Evolutionary conservation across 2,113 vertebrate genomes (phyloP), one percentile per base, ranked within the genome.

Genomic region (Vombatus ursinus): DNA sequence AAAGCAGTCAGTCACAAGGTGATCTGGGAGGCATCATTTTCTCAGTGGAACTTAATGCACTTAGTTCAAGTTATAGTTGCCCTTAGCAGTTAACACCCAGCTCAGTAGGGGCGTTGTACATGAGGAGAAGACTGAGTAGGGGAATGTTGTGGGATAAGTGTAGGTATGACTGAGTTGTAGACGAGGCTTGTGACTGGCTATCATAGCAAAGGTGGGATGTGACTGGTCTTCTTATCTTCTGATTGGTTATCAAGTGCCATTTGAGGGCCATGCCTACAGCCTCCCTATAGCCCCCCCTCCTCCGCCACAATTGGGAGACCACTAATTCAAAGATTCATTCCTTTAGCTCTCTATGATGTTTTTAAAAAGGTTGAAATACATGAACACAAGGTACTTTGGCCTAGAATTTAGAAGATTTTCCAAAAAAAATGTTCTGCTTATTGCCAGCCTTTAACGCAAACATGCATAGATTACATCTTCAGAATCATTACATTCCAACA

Each of bases 331-430:
- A 53, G 31, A 91, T 90, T 3, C 8, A 9, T 94, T 90, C 14
- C 23, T 84, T 94, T 89, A 47, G 31, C 31, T 93, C 47, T 89
- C n/a, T 89, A 8, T 4, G 2, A 31, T 84, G 24, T 90, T 49
- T 51, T 44, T 57, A 2, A 90, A 89, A 84, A 94, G n/a, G 37
- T 61, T 52, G 93, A 77, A 24, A 89, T 31, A 26, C 25, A 50
- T 52, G 57, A 92, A 93, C 89, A 91, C 92, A 94, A 94, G 94
- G 3, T 48, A 94, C 52, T 93, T 50, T 26, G 16, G 53, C 54
- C n/a, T 84, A 44, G 31, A 16, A 50, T 52, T 91, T 92, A 68
- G 22, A 68, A 14, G 31, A 68, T 68, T 68, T 68, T 68, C 16
- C 3, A 68, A 14, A 68, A 26, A 57, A 8, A n/a, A n/a, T n/a